Percentiles rank a stretch among this genome's conserved stretches.
Evolutionary conservation across 2,797 vertebrate genomes (phyloP).

Genomic region (Oryzias sinensis): DNA sequence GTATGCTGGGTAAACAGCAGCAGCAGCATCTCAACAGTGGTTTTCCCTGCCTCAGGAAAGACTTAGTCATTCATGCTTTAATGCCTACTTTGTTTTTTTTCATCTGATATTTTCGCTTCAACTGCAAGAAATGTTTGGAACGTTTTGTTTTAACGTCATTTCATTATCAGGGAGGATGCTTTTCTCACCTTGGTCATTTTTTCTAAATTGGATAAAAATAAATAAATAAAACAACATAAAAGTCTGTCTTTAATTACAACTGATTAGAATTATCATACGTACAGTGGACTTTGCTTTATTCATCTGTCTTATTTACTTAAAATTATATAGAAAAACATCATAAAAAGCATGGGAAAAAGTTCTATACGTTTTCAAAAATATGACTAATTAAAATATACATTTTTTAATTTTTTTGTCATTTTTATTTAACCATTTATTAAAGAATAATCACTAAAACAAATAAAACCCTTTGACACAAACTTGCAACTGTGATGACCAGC

Average conservation of each 20-base stretch:
- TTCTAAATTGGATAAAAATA: background rate
- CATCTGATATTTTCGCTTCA: no score
- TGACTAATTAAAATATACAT: no score
- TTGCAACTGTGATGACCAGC: background rate
- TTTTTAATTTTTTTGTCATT: background rate
- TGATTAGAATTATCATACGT: no score
- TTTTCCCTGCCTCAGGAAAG: conserved; percentile 1
- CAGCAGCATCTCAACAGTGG: conserved; percentile 8
- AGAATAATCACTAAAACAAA: no score
- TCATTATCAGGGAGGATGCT: background rate
- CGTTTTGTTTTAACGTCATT: conserved; percentile 12
- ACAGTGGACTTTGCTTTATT: no score
- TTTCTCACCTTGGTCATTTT: background rate
- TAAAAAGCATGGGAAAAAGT: no score
- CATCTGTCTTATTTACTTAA: no score
- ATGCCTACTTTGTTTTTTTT: background rate
- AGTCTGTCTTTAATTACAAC: no score
- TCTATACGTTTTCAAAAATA: no score
- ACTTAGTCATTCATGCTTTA: background rate
- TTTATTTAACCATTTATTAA: background rate
- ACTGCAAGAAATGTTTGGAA: background rate
- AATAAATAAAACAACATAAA: no score
- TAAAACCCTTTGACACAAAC: no score
- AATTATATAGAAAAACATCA: no score
- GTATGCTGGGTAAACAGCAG: conserved; percentile 18